phyloP scores from a whole-genome alignment of 2,113 vertebrate species.

The Amblyornis subalaris region DNA sequence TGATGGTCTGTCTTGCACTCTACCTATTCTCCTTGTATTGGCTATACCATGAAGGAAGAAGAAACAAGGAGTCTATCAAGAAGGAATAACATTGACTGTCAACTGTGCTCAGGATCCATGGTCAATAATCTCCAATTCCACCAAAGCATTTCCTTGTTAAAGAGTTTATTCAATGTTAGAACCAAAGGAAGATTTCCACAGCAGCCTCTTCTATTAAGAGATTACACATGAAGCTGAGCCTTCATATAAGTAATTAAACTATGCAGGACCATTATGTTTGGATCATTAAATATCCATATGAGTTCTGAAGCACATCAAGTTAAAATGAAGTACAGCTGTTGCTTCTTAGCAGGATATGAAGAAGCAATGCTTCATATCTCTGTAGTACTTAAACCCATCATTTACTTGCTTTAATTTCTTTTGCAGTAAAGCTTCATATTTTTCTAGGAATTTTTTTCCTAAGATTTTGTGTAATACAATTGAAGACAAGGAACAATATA shows the following conservation, averaged over 20 bases:
- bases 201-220: constrained; percentile 64
- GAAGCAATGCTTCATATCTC: constrained; percentile 58
- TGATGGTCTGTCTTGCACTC: constrained; percentile 81
- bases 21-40: constrained; percentile 86
- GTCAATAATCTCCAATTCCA: constrained; percentile 27
- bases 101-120: constrained; percentile 37
- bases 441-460: constrained; percentile 22
- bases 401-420: constrained; percentile 66
- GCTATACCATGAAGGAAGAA: constrained; percentile 77
- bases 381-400: constrained; percentile 48
- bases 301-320: constrained; percentile 69
- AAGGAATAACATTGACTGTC: constrained; percentile 56
- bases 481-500: constrained; percentile 6
- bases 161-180: constrained; percentile 59
- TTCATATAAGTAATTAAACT: constrained; percentile 76
- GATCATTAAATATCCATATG: constrained; percentile 75
- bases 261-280: constrained; percentile 77
- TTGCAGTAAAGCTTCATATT: constrained; percentile 59
- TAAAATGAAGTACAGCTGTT: constrained; percentile 73
- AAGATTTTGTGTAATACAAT: constrained; percentile 42
- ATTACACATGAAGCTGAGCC: constrained; percentile 66
- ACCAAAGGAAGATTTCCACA: constrained; percentile 59
- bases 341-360: constrained; percentile 63
- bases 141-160: constrained; percentile 52
- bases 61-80: constrained; percentile 65